Evolutionary conservation across 2,797 vertebrate genomes (phyloP).

Genomic region (Micropoecilia bifurca): DNA sequence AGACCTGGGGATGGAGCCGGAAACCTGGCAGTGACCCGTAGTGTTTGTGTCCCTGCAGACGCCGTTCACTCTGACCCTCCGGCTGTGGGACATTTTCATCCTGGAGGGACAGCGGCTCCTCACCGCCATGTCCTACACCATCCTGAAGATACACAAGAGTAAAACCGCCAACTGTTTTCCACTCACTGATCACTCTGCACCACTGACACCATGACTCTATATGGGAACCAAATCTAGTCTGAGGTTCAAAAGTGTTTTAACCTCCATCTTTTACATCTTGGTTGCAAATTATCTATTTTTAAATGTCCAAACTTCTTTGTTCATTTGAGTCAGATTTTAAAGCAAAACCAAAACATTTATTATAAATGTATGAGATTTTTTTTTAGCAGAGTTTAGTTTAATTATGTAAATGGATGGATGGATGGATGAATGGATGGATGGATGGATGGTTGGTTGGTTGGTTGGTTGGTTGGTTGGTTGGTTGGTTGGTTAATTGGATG

Average conservation of each 20-base stretch:
- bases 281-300: not conserved
- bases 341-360: not conserved
- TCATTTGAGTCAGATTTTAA: not conserved
- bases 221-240: not conserved
- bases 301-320: not conserved
- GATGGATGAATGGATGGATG: not conserved
- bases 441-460: not conserved
- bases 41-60: slow-evolving; percentile 75
- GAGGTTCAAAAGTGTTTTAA: not conserved
- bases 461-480: not conserved
- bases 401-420: not conserved
- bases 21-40: not conserved
- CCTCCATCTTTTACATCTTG: not conserved
- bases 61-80: slow-evolving; percentile 87
- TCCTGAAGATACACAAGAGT: slow-evolving; percentile 90
- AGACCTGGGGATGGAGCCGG: not conserved
- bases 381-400: not conserved
- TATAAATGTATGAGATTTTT: not conserved
- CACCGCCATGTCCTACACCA: slow-evolving; percentile 87
- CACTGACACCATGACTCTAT: not conserved
- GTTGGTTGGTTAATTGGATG: too few species aligned
- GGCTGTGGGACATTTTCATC: slow-evolving; percentile 89
- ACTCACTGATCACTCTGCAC: not conserved
- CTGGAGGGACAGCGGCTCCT: slow-evolving; percentile 87
- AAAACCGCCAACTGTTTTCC: slow-evolving; percentile 37